These are phyloP conservation scores for Scartelaos histophorus DNA, from an alignment of 2,113 vertebrate species.

Conservation along the genomic window DNA sequence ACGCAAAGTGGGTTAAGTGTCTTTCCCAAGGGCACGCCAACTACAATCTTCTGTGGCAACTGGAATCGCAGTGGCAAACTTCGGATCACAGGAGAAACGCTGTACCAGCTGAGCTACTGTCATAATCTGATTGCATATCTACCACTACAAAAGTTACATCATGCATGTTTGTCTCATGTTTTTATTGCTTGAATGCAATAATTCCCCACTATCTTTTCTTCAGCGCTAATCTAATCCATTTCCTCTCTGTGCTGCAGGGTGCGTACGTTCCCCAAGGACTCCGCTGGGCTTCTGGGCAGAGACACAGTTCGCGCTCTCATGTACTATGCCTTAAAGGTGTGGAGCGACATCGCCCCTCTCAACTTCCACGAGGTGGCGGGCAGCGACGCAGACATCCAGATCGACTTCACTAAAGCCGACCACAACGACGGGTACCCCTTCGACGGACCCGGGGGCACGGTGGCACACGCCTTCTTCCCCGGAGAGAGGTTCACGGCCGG, in stretches of 20 bases:
- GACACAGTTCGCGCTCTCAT: constrained; percentile 94
- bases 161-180: too few species aligned
- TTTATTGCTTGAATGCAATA: too few species aligned
- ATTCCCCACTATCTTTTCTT: too few species aligned
- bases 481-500: constrained; percentile 88
- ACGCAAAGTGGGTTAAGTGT: too few species aligned
- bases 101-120: too few species aligned
- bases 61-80: too few species aligned
- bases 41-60: too few species aligned
- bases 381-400: constrained; percentile 90
- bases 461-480: constrained; percentile 93
- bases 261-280: constrained; percentile 84
- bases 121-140: too few species aligned
- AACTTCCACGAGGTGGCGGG: constrained; percentile 97
- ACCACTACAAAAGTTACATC: too few species aligned
- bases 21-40: too few species aligned
- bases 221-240: too few species aligned
- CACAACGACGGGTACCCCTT: constrained; percentile 94
- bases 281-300: constrained; percentile 79
- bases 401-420: constrained; percentile 92
- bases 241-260: constrained; percentile 70
- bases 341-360: constrained; percentile 92
- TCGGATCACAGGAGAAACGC: too few species aligned
- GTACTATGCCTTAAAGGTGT: constrained; percentile 95
- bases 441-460: constrained; percentile 90